Evolutionary conservation across 2,113 vertebrate species (phyloP).

Genomic region (Eleginops maclovinus): DNA sequence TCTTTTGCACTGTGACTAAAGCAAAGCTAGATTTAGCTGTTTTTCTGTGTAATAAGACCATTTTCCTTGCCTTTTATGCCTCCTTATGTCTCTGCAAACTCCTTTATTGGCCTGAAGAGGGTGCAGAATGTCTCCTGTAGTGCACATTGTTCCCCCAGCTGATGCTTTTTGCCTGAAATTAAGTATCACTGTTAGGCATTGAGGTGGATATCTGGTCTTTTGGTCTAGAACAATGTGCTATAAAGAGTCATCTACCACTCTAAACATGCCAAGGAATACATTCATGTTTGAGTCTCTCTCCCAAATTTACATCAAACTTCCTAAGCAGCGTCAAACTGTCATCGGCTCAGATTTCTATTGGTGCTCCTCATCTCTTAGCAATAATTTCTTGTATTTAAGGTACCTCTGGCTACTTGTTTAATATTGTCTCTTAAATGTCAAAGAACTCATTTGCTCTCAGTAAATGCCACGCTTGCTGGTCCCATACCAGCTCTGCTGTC

Average conservation of each 20-base stretch:
- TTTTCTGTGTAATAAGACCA: background rate
- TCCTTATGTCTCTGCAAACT: background rate
- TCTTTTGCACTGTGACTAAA: constrained; percentile 1
- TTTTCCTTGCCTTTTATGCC: background rate
- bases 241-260: background rate
- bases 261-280: background rate
- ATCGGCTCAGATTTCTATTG: background rate
- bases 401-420: background rate
- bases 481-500: constrained; percentile 48
- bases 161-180: background rate
- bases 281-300: background rate
- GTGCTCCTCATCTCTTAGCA: background rate
- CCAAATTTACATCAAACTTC: background rate
- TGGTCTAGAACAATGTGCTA: background rate
- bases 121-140: background rate
- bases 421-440: constrained; percentile 6
- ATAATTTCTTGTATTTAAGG: background rate
- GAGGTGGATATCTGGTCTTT: constrained; percentile 8
- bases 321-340: background rate
- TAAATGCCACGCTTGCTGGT: constrained; percentile 61
- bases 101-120: background rate
- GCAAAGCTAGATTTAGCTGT: background rate
- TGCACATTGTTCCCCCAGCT: background rate
- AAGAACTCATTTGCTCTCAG: constrained; percentile 29
- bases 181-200: background rate